Conservation (phyloP, 2,797 vertebrate species). For the Taenioides sp. region DNA sequence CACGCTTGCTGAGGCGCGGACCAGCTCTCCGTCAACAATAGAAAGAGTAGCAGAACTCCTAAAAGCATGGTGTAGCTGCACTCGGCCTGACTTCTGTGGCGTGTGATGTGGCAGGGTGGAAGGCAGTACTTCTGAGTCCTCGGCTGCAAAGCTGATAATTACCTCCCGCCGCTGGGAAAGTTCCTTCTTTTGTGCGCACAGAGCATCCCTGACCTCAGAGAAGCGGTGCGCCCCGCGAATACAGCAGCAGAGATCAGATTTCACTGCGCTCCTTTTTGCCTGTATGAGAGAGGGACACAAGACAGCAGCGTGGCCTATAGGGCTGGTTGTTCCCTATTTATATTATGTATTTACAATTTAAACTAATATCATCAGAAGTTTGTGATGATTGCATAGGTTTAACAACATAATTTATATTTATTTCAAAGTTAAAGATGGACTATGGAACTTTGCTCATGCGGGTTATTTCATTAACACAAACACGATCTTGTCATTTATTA, state of each 20-base stretch:
- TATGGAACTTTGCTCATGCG: no score
- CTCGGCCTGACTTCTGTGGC: constrained; percentile 18
- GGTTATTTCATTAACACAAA: no score
- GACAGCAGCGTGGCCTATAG: background rate
- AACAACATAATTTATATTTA: no score
- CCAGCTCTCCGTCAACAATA: constrained; percentile 54
- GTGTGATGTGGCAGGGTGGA: constrained; percentile 74
- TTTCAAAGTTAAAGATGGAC: no score
- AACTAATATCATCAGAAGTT: no score
- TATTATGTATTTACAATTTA: no score
- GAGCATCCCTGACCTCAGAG: constrained; percentile 58
- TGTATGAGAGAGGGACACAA: background rate
- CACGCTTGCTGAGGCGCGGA: constrained; percentile 73
- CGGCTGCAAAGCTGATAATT: constrained; percentile 44
- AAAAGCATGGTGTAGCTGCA: constrained; percentile 55
- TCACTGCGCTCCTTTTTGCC: constrained; percentile 41
- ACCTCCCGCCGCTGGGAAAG: constrained; percentile 54
- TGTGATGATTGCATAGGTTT: no score
- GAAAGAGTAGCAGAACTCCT: constrained; percentile 58
- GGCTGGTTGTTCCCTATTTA: background rate
- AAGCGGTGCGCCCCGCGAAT: constrained; percentile 19
- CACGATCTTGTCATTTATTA: no score
- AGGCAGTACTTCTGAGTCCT: constrained; percentile 6
- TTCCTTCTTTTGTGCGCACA: constrained; percentile 58
- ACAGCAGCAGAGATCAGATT: constrained; percentile 57